Evolutionary conservation across 2,113 vertebrate species (phyloP).

Genomic region (Rhineura floridana): DNA sequence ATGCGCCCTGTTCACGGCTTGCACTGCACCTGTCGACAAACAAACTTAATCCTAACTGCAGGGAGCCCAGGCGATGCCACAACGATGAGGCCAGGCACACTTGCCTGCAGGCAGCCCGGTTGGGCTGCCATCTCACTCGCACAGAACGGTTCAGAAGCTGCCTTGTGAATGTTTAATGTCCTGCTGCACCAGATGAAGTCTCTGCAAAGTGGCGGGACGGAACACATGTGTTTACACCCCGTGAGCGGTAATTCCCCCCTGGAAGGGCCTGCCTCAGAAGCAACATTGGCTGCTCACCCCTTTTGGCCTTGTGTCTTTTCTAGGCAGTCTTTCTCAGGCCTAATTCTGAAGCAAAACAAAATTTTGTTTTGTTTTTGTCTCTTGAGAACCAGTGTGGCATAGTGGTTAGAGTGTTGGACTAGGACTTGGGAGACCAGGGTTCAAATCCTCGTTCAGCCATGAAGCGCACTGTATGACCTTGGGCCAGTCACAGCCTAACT

Average conservation of each 20-base stretch:
- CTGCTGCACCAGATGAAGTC: neutral
- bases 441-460: too few relatives aligned
- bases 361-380: too few relatives aligned
- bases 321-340: neutral
- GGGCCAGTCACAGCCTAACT: too few relatives aligned
- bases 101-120: neutral
- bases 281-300: neutral
- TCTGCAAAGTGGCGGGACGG: neutral
- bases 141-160: neutral
- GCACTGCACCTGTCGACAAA: conserved; percentile 16
- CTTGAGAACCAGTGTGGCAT: too few relatives aligned
- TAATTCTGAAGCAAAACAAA: neutral
- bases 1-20: neutral
- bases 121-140: neutral
- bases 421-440: too few relatives aligned
- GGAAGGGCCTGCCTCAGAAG: neutral
- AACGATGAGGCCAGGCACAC: neutral
- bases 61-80: neutral
- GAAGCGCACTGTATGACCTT: too few relatives aligned
- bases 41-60: rapidly evolving
- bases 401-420: too few relatives aligned
- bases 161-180: neutral
- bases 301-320: neutral
- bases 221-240: neutral
- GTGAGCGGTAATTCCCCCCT: neutral